Percentiles rank a stretch among this genome's conserved stretches.
phyloP scores from a whole-genome alignment of 2,888 invertebrate genomes.

The Nymphalis c-album region DNA sequence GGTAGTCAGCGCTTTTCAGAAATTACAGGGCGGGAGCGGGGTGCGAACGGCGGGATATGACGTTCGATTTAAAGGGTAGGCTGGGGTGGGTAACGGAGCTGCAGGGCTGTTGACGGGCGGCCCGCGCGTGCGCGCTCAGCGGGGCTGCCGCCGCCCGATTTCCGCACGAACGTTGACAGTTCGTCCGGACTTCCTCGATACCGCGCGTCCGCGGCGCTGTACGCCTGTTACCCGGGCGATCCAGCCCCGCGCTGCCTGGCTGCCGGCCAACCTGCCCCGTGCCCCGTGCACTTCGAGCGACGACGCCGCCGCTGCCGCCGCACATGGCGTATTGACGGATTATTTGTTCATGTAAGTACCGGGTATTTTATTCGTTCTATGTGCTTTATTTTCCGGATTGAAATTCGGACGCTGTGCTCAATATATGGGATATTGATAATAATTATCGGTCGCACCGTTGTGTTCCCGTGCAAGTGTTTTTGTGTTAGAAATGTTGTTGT shows the following conservation, averaged over 20 bases:
- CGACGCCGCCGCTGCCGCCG: slow-evolving; percentile 47
- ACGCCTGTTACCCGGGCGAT: slow-evolving; percentile 43
- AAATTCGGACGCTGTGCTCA: slow-evolving; percentile 5
- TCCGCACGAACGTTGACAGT: slow-evolving; percentile 84
- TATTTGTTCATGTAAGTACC: slow-evolving; percentile 59
- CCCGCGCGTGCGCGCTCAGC: slow-evolving; percentile 73
- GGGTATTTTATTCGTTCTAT: slow-evolving; percentile 21
- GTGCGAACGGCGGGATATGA: slow-evolving; percentile 75
- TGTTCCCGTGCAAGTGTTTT: slow-evolving; percentile 18
- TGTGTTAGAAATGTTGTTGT: slow-evolving; percentile 19
- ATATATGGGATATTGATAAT: neutral
- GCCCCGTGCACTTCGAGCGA: slow-evolving; percentile 45
- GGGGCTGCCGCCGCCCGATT: slow-evolving; percentile 77
- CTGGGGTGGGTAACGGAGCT: slow-evolving; percentile 58
- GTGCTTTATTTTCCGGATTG: slow-evolving; percentile 20
- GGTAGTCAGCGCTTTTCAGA: slow-evolving; percentile 79
- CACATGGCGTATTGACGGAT: slow-evolving; percentile 65
- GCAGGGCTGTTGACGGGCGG: slow-evolving; percentile 81
- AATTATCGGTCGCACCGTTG: slow-evolving; percentile 8
- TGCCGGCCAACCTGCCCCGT: slow-evolving; percentile 46
- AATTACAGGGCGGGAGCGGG: slow-evolving; percentile 68
- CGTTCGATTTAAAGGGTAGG: slow-evolving; percentile 81
- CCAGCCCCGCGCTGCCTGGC: slow-evolving; percentile 44
- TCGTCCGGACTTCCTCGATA: slow-evolving; percentile 80
- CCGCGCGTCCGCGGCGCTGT: slow-evolving; percentile 73